Base-by-base conservation (phyloP, 2,888 invertebrate species). In the Epirrhoe tristata region DNA sequence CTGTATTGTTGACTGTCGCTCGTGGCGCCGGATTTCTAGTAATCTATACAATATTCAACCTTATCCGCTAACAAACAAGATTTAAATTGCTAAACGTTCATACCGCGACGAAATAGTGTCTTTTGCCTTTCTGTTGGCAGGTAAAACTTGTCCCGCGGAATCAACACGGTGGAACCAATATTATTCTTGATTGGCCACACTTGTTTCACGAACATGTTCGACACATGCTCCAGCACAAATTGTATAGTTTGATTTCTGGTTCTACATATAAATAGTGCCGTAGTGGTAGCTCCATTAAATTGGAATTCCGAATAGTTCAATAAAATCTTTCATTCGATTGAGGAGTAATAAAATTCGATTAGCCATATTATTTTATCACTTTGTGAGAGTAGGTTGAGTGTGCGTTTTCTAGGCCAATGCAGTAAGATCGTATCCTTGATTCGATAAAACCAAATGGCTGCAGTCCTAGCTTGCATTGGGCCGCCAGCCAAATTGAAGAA, bases 351-450 rank as follows among this genome's bases (percentile, higher is more conserved):
- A 81, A 82, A 80, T 81, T 80, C 58, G 70, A 77, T 74, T 70
- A 70, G 50, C 73, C 72, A 62, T 77, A 75, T 77, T 67, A 75
- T 81, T 79, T 78, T 74, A 80, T 69, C 72, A 69, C 72, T 66
- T 70, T 71, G 74, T 74, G 74, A 70, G 74, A 77, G 73, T 77
- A 67, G 64, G 63, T 75, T 74, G 76, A 72, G 77, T 77, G 81
- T 80, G 79, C 71, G 75, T 71, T 87, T 83, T 87, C 77, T 85
- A 81, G 86, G 83, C 77, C 82, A 84, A 77, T 81, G 84, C 82
- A 82, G 79, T 81, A 73, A 74, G 78, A 83, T 80, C 67, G 74
- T 78, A 79, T 77, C 77, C 74, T 78, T 69, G 74, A 73, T 71
- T 77, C 65, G 79, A 83, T 85, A 82, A 80, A 80, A 75, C 71